These are phyloP conservation scores for Chloroclystis v-ata DNA, from an alignment of 2,888 invertebrate genomes.

Conservation along the genomic window DNA sequence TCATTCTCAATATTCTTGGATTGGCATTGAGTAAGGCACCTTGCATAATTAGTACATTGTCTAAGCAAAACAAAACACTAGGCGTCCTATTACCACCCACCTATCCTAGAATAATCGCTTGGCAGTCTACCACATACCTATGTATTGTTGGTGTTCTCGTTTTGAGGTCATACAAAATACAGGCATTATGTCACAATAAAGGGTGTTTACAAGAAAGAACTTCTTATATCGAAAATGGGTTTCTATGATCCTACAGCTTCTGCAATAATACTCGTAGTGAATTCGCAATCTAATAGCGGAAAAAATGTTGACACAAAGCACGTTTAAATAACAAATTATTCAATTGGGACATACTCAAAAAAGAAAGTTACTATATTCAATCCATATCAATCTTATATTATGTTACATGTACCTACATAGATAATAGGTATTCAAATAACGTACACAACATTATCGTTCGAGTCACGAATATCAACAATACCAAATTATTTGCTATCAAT, in stretches of 20 bases:
- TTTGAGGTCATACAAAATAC: slow-evolving; percentile 26
- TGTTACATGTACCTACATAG: too few relatives aligned
- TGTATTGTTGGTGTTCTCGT: slow-evolving; percentile 33
- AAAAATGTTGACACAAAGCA: too few relatives aligned
- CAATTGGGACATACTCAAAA: too few relatives aligned
- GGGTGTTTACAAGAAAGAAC: slow-evolving; percentile 24
- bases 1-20: slow-evolving; percentile 7
- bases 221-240: slow-evolving; percentile 11
- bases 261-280: slow-evolving; percentile 1
- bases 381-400: too few relatives aligned
- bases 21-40: slow-evolving; percentile 10
- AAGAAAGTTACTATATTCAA: too few relatives aligned
- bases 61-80: slow-evolving; percentile 29
- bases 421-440: background rate
- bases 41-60: slow-evolving; percentile 19
- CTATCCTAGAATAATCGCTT: slow-evolving; percentile 36
- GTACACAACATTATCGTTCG: background rate
- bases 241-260: slow-evolving; percentile 8
- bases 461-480: slow-evolving; percentile 2
- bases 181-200: slow-evolving; percentile 28
- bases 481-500: too few relatives aligned
- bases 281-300: too few relatives aligned
- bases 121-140: slow-evolving; percentile 38
- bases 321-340: too few relatives aligned
- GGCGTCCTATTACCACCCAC: slow-evolving; percentile 31